These are phyloP conservation scores for Conopomorpha cramerella DNA, from an alignment of 1,140 invertebrate species.

Conservation along the genomic window DNA sequence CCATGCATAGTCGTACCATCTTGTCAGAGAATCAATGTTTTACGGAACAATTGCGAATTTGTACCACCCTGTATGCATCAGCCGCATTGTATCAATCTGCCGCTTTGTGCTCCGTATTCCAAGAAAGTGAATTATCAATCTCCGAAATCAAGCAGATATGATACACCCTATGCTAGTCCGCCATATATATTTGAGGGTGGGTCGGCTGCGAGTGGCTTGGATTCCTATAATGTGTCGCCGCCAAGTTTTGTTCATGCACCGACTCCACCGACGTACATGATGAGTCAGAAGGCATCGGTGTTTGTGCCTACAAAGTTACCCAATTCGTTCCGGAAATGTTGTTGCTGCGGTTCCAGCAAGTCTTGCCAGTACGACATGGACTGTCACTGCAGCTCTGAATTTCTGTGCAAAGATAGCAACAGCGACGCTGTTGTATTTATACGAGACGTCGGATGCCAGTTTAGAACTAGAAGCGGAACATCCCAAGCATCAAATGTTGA, in stretches of 20 bases:
- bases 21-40: slow-evolving; percentile 33
- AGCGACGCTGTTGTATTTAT: slow-evolving; percentile 31
- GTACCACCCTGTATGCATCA: slow-evolving; percentile 36
- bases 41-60: slow-evolving; percentile 40
- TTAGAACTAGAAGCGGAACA: slow-evolving; percentile 13
- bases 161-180: too few relatives aligned
- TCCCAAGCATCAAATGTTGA: slow-evolving; percentile 1
- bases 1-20: slow-evolving; percentile 41
- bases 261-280: not conserved
- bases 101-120: slow-evolving; percentile 31
- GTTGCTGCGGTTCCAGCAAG: slow-evolving; percentile 19
- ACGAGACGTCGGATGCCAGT: slow-evolving; percentile 46
- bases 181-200: too few relatives aligned
- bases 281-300: not conserved
- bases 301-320: slow-evolving; percentile 6
- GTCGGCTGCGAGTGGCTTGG: not conserved
- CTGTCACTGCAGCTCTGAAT: slow-evolving; percentile 8
- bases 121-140: slow-evolving; percentile 10
- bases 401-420: slow-evolving; percentile 4
- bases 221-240: not conserved
- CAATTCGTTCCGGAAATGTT: slow-evolving; percentile 8
- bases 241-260: not conserved
- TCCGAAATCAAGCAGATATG: not conserved
- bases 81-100: slow-evolving; percentile 40
- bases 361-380: slow-evolving; percentile 32